Evolutionary conservation across 2,888 invertebrate species (phyloP).

Genomic region (Pristionchus arcanus): DNA sequence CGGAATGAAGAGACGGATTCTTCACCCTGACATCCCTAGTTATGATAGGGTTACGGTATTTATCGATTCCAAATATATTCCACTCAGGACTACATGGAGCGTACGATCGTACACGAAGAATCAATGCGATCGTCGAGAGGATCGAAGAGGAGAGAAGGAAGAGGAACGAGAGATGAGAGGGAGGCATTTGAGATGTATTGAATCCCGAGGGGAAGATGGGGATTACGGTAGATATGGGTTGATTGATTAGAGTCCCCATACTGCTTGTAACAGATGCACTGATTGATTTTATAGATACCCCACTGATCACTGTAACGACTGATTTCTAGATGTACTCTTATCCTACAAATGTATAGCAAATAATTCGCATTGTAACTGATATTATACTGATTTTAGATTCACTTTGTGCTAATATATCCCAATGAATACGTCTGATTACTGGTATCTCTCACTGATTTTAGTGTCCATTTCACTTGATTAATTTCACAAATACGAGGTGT

Average conservation of each 20-base stretch:
- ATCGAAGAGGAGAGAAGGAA: not conserved
- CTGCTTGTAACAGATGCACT: not conserved
- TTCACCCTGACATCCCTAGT: too few relatives aligned
- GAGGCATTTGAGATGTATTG: slow-evolving; percentile 30
- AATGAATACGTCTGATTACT: not conserved
- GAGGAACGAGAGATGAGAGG: slow-evolving; percentile 1
- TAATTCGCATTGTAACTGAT: slow-evolving; percentile 27
- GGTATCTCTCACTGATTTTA: slow-evolving; percentile 25
- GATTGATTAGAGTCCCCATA: not conserved
- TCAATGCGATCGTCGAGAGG: slow-evolving; percentile 15
- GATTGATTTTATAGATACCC: not conserved
- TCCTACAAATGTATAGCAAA: not conserved
- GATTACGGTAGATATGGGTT: slow-evolving; percentile 40
- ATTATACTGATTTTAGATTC: slow-evolving; percentile 11
- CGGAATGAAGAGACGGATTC: too few relatives aligned
- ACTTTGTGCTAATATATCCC: slow-evolving; percentile 31
- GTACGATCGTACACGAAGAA: slow-evolving; percentile 46
- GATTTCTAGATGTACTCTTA: not conserved
- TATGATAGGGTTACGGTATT: too few relatives aligned
- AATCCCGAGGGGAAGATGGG: not conserved
- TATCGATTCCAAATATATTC: not conserved
- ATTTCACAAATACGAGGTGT: slow-evolving; percentile 37
- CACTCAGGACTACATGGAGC: slow-evolving; percentile 53
- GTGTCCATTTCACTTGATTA: slow-evolving; percentile 43
- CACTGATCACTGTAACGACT: not conserved